Conservation (phyloP, 1,140 invertebrate genomes). For the Leptinotarsa texana region DNA sequence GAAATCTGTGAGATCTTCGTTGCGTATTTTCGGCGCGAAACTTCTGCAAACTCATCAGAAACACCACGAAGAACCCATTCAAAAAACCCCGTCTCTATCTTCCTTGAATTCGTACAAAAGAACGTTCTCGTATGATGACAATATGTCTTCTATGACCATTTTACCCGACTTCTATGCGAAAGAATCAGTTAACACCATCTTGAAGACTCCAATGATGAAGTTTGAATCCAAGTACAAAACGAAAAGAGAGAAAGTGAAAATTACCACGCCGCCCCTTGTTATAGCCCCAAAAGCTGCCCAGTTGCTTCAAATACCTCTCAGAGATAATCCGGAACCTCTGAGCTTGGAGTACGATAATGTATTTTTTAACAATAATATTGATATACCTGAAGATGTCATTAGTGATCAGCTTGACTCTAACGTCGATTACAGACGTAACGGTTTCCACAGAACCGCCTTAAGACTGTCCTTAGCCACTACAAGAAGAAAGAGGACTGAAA, state of each 20-base stretch:
- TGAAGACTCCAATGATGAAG: constrained; percentile 60
- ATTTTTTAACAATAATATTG: constrained; percentile 9
- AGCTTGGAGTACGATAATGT: constrained; percentile 29
- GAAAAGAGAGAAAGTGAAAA: constrained; percentile 34
- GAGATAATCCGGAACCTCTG: constrained; percentile 43
- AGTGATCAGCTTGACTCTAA: constrained; percentile 28
- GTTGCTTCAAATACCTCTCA: constrained; percentile 59
- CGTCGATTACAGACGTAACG: constrained; percentile 40
- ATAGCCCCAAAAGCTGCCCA: constrained; percentile 64
- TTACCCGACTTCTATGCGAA: constrained; percentile 9
- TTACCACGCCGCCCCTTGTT: constrained; percentile 55
- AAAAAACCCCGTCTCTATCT: constrained; percentile 54
- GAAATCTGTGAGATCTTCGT: constrained; percentile 72
- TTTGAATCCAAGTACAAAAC: constrained; percentile 37
- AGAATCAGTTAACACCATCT: constrained; percentile 48
- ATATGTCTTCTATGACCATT: constrained; percentile 13
- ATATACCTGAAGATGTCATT: not conserved
- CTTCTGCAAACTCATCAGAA: constrained; percentile 56
- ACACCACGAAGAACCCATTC: constrained; percentile 49
- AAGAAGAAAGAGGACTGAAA: not conserved
- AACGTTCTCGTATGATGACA: constrained; percentile 32
- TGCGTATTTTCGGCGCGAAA: constrained; percentile 66
- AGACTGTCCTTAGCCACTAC: constrained; percentile 41
- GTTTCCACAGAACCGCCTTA: constrained; percentile 43
- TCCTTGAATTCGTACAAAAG: constrained; percentile 55